A percentile compares a stretch with the other conserved stretches of the same genome.
phyloP scores from a whole-genome alignment of 2,113 vertebrate genomes.

The Thomomys bottae region DNA sequence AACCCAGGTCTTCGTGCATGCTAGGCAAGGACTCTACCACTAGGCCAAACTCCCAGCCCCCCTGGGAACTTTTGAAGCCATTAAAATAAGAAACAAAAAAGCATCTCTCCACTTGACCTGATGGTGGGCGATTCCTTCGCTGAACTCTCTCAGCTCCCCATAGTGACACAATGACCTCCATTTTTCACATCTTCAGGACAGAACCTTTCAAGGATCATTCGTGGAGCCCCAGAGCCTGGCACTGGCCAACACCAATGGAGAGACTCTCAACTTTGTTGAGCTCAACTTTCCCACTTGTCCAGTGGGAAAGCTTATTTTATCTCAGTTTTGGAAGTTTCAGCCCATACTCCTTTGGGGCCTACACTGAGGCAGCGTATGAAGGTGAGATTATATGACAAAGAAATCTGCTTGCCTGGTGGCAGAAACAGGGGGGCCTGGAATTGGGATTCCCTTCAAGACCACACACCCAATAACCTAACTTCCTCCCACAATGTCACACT shows the following conservation, averaged over 20 bases:
- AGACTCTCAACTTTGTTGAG: too few relatives aligned
- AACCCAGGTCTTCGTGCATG: too few relatives aligned
- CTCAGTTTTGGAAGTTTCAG: background rate
- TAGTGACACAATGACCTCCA: background rate
- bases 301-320: background rate
- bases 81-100: background rate
- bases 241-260: background rate
- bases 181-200: background rate
- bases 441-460: too few relatives aligned
- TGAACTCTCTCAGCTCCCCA: background rate
- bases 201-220: background rate
- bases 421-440: background rate
- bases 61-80: background rate
- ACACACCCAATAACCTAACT: background rate
- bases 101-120: background rate
- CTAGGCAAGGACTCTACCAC: too few relatives aligned
- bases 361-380: background rate
- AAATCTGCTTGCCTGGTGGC: background rate
- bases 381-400: background rate
- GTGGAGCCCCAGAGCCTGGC: background rate
- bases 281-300: too few relatives aligned
- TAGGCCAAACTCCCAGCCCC: too few relatives aligned
- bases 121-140: background rate
- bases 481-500: background rate
- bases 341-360: background rate